Evolutionary conservation across 1,140 invertebrate genomes (phyloP).

Genomic region (Bombus picipes): DNA sequence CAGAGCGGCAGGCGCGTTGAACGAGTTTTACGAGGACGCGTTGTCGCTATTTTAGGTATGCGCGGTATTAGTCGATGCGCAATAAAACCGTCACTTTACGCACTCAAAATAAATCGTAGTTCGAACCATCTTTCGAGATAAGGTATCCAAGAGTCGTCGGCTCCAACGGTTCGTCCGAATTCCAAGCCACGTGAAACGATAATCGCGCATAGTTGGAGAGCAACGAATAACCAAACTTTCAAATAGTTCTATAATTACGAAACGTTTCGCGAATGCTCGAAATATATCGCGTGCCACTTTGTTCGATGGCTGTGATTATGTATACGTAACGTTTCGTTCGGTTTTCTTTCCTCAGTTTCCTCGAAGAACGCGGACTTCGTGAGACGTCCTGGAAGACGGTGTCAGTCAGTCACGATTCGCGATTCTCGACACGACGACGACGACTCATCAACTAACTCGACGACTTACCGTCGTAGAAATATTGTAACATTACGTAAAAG

Average conservation of each 20-base stretch:
- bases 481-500: conserved; percentile 8
- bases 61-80: neutral
- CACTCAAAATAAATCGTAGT: conserved; percentile 16
- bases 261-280: neutral
- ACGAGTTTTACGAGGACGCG: neutral
- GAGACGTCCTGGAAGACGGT: neutral
- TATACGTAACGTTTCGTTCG: neutral
- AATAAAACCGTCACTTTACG: neutral
- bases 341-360: neutral
- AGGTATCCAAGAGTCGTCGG: neutral
- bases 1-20: neutral
- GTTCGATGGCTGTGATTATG: neutral
- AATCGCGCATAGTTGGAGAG: neutral
- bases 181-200: neutral
- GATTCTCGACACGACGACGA: neutral
- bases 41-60: neutral
- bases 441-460: neutral
- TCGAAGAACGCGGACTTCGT: neutral
- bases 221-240: neutral
- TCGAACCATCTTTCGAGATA: neutral
- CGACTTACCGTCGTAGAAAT: neutral
- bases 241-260: neutral
- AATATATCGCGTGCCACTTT: neutral
- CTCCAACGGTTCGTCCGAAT: too few relatives aligned
- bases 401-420: neutral